Percentiles rank a stretch among this genome's conserved stretches.
Conservation (phyloP, 2,113 vertebrate species). For the Bagarius yarrelli region DNA sequence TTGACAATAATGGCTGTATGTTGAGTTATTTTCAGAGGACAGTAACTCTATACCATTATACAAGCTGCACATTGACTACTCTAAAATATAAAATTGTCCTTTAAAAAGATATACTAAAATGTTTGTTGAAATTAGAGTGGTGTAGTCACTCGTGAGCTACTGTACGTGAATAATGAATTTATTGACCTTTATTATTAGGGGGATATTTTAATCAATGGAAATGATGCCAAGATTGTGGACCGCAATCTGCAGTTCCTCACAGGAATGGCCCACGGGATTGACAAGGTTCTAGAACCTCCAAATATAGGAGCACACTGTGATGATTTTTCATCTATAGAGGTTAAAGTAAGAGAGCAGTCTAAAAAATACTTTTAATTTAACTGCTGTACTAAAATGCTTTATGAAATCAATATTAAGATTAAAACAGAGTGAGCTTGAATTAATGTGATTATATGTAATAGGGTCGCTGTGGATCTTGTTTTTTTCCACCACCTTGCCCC, state of each 20-base stretch:
- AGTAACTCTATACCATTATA: too few relatives aligned
- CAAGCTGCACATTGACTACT: too few relatives aligned
- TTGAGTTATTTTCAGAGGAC: too few relatives aligned
- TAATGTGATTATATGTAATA: slow-evolving; percentile 35
- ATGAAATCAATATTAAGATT: not conserved
- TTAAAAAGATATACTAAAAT: too few relatives aligned
- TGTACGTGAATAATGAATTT: not conserved
- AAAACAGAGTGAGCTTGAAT: not conserved
- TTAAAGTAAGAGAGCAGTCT: slow-evolving; percentile 45
- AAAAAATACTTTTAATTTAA: not conserved
- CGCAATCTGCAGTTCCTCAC: slow-evolving; percentile 79
- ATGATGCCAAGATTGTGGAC: slow-evolving; percentile 74
- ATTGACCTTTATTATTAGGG: slow-evolving; percentile 71
- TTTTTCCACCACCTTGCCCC: slow-evolving; percentile 61
- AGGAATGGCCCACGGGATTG: slow-evolving; percentile 85
- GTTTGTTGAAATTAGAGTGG: too few relatives aligned
- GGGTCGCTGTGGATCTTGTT: slow-evolving; percentile 72
- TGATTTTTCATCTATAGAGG: slow-evolving; percentile 59
- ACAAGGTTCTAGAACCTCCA: slow-evolving; percentile 86
- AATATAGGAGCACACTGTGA: slow-evolving; percentile 89
- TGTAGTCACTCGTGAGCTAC: not conserved
- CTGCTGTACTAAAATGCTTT: not conserved
- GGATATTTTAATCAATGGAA: slow-evolving; percentile 74
- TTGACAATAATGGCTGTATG: too few relatives aligned
- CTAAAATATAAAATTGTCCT: too few relatives aligned